phyloP scores from a whole-genome alignment of 2,888 invertebrate species.

The Chesias legatella region DNA sequence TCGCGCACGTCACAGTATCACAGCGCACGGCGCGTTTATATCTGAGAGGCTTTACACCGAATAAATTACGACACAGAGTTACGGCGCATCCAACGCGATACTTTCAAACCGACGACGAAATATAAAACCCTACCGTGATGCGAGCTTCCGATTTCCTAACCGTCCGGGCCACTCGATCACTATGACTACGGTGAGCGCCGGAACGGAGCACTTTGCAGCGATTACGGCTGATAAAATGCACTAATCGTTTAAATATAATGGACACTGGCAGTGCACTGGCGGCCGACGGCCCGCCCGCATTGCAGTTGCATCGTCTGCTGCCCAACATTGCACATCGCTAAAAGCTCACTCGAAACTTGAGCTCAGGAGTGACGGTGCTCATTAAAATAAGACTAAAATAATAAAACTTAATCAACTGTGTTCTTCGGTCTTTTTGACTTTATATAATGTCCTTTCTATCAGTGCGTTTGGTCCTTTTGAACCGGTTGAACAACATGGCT shows the following conservation, averaged over 20 bases:
- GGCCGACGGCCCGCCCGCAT: slow-evolving; percentile 50
- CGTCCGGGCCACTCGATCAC: slow-evolving; percentile 20
- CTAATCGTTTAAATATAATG: slow-evolving; percentile 53
- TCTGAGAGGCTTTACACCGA: slow-evolving; percentile 35
- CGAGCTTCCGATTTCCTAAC: slow-evolving; percentile 48
- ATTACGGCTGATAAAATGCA: slow-evolving; percentile 38
- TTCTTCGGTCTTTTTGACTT: no score
- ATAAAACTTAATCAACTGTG: no score
- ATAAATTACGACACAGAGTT: slow-evolving; percentile 46
- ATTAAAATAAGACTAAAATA: no score
- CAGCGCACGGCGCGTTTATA: slow-evolving; percentile 9
- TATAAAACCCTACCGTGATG: slow-evolving; percentile 39
- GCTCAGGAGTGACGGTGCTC: no score
- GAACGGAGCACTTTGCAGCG: slow-evolving; percentile 8
- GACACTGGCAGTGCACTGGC: slow-evolving; percentile 52
- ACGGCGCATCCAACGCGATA: slow-evolving; percentile 35
- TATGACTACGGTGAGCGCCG: slow-evolving; percentile 33
- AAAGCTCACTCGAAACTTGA: no score
- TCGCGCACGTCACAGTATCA: slow-evolving; percentile 9
- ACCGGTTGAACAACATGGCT: no score
- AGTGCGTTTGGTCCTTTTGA: no score
- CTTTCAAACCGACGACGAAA: slow-evolving; percentile 34
- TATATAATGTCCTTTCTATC: no score
- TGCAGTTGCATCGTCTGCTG: no score
- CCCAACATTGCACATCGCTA: no score